phyloP scores from a whole-genome alignment of 1,140 invertebrate species.

The Schlechtendalia chinensis region DNA sequence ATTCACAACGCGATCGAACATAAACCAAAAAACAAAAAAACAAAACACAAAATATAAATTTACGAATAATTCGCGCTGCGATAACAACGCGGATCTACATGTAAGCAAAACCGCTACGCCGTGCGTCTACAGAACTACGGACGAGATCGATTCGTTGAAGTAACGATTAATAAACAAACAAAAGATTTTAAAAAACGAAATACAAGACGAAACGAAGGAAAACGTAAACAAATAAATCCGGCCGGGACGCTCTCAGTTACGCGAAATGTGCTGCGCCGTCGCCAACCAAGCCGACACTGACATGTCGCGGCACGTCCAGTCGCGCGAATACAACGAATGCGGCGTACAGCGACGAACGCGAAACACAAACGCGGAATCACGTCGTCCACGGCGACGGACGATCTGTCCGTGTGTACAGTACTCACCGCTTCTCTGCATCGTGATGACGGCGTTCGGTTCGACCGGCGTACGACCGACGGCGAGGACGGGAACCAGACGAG shows the following conservation, averaged over 20 bases:
- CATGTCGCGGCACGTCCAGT: neutral
- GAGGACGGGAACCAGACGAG: no score
- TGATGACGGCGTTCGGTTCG: neutral
- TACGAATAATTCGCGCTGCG: no score
- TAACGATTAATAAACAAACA: no score
- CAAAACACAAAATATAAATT: neutral
- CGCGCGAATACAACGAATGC: no score
- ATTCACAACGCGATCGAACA: neutral
- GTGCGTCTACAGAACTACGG: no score
- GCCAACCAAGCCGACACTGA: neutral
- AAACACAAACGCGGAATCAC: neutral
- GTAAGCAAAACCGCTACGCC: no score
- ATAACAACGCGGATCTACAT: no score
- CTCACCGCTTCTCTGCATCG: constrained; percentile 42
- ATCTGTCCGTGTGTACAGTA: neutral
- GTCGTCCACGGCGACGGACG: neutral
- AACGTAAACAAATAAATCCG: neutral
- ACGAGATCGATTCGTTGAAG: no score
- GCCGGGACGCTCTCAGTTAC: neutral
- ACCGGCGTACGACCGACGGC: no score
- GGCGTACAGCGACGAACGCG: neutral
- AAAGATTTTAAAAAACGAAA: no score
- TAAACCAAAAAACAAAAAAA: constrained; percentile 24
- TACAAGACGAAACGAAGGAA: no score
- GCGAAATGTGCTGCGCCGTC: neutral